These are phyloP conservation scores for Diorhabda sublineata DNA, from an alignment of 1,140 invertebrate genomes.

Conservation along the genomic window DNA sequence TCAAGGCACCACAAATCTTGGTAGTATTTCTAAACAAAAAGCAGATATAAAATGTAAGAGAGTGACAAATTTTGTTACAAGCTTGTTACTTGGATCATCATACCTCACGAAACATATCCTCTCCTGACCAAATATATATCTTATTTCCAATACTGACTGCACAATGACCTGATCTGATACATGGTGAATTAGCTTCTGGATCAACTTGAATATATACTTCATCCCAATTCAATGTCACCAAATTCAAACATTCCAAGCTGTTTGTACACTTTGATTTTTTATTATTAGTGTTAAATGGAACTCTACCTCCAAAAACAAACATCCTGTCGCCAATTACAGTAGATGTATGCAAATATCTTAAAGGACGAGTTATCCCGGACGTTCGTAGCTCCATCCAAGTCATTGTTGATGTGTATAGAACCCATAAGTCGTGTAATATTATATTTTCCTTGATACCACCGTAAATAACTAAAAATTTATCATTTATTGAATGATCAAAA, in stretches of 20 bases:
- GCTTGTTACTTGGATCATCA: slow-evolving; percentile 85
- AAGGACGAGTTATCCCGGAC: slow-evolving; percentile 83
- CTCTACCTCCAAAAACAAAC: slow-evolving; percentile 97
- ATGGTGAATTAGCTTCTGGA: slow-evolving; percentile 82
- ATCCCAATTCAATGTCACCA: slow-evolving; percentile 93
- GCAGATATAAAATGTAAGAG: neutral
- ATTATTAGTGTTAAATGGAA: slow-evolving; percentile 83
- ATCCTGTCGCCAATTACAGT: slow-evolving; percentile 92
- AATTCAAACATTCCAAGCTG: slow-evolving; percentile 88
- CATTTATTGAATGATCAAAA: slow-evolving; percentile 71
- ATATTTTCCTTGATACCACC: slow-evolving; percentile 98
- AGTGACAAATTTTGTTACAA: too few relatives aligned
- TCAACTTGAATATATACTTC: slow-evolving; percentile 75
- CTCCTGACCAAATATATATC: slow-evolving; percentile 96
- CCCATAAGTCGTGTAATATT: slow-evolving; percentile 87
- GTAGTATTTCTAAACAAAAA: slow-evolving; percentile 76
- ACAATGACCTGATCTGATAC: slow-evolving; percentile 95
- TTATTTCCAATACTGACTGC: slow-evolving; percentile 91
- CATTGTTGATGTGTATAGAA: slow-evolving; percentile 69
- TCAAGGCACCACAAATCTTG: slow-evolving; percentile 99
- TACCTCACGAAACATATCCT: slow-evolving; percentile 96
- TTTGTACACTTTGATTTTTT: slow-evolving; percentile 95
- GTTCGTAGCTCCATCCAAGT: slow-evolving; percentile 81
- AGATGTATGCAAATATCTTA: slow-evolving; percentile 89
- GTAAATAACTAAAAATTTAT: slow-evolving; percentile 88